Conservation (phyloP, 2,888 invertebrate genomes). For the Lasius fuliginosus region DNA sequence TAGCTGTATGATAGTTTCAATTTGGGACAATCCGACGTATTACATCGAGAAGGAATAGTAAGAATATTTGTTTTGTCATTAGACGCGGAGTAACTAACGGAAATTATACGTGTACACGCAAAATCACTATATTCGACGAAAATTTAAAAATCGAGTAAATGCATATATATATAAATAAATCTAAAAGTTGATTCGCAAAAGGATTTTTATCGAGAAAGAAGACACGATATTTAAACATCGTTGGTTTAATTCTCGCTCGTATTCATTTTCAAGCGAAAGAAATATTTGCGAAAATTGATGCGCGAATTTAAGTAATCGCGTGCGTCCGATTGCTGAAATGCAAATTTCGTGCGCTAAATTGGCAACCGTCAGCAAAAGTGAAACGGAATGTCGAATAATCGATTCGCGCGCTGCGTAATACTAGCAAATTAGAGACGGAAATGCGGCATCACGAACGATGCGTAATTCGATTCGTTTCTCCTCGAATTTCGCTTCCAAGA, state of each 20-base stretch:
- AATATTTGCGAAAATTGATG: background rate
- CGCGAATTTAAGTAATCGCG: background rate
- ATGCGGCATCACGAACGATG: constrained; percentile 14
- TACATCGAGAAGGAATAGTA: background rate
- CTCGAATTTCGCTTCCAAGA: constrained; percentile 41
- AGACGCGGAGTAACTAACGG: background rate
- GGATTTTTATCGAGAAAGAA: background rate
- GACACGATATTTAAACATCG: background rate
- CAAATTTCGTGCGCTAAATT: constrained; percentile 16
- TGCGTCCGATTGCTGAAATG: constrained; percentile 27
- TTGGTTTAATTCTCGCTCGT: background rate
- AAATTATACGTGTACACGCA: background rate
- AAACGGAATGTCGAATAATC: constrained; percentile 54
- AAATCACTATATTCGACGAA: background rate
- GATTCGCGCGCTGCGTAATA: constrained; percentile 31
- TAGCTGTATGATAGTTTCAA: background rate
- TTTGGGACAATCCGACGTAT: background rate
- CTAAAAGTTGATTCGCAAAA: background rate
- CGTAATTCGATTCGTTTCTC: constrained; percentile 27
- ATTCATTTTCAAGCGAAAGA: background rate
- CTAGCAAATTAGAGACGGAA: constrained; percentile 38
- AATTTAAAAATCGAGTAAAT: background rate
- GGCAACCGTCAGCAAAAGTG: constrained; percentile 34
- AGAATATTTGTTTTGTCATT: constrained; percentile 1
- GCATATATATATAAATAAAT: background rate